These are phyloP conservation scores for Sebastes kiyomatsui DNA, from an alignment of 2,797 vertebrate genomes.

Conservation along the genomic window DNA sequence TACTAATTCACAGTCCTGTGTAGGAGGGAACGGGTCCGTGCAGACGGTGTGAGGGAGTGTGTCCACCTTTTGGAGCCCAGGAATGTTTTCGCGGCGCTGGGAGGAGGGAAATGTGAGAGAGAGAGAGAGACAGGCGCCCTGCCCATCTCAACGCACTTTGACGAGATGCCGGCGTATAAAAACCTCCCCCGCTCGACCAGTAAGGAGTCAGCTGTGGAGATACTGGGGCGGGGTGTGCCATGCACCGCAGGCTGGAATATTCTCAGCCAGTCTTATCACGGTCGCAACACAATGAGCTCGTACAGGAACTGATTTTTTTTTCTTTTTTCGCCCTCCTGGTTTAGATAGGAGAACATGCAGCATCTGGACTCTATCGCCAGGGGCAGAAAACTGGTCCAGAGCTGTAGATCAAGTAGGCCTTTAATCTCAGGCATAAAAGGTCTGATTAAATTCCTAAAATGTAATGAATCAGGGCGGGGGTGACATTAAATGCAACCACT, in stretches of 20 bases:
- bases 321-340: constrained; percentile 8
- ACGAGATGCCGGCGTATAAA: background rate
- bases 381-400: constrained; percentile 26
- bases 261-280: constrained; percentile 55
- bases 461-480: constrained; percentile 24
- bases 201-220: constrained; percentile 34
- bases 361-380: constrained; percentile 60
- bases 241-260: constrained; percentile 26
- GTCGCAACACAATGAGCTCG: constrained; percentile 36
- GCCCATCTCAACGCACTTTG: constrained; percentile 23
- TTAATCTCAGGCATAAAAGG: constrained; percentile 34
- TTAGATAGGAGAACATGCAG: constrained; percentile 27
- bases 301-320: background rate
- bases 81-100: constrained; percentile 74
- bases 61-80: constrained; percentile 52
- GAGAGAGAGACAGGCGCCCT: constrained; percentile 27
- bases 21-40: constrained; percentile 39
- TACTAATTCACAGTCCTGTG: constrained; percentile 38
- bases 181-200: constrained; percentile 35
- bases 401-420: constrained; percentile 24
- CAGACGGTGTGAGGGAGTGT: constrained; percentile 53
- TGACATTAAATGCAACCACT: constrained; percentile 9
- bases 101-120: constrained; percentile 51
- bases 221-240: constrained; percentile 29
- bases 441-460: constrained; percentile 39